phyloP scores from a whole-genome alignment of 2,888 invertebrate genomes.

The Schizaphis graminum region DNA sequence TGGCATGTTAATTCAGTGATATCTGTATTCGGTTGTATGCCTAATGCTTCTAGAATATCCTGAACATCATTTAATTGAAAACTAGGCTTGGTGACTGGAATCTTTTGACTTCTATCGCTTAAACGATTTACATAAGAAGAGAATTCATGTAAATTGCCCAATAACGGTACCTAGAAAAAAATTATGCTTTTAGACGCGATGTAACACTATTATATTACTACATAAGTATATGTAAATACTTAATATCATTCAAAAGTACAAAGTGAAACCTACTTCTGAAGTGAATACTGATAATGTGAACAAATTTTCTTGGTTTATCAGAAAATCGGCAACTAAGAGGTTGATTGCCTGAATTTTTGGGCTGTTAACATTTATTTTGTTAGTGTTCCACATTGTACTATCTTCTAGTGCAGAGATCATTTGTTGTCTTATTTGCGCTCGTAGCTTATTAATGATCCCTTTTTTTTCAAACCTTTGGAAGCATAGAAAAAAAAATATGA shows the following conservation, averaged over 20 bases:
- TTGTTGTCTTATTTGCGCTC: conserved; percentile 76
- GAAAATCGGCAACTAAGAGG: conserved; percentile 76
- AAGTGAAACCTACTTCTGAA: conserved; percentile 71
- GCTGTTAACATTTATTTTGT: conserved; percentile 71
- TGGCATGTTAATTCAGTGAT: background rate
- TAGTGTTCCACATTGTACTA: background rate
- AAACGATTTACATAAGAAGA: conserved; percentile 32
- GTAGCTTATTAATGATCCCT: conserved; percentile 75
- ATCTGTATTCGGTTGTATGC: conserved; percentile 29
- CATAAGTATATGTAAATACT: background rate
- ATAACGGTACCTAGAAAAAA: conserved; percentile 47
- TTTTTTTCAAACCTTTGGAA: conserved; percentile 74
- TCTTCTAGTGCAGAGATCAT: conserved; percentile 75
- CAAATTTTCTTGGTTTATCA: conserved; percentile 74
- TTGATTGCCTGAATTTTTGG: conserved; percentile 76
- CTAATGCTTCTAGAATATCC: conserved; percentile 51
- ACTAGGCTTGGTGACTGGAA: background rate
- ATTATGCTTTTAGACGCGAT: background rate
- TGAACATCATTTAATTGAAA: conserved; percentile 37
- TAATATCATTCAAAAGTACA: background rate
- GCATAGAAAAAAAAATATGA: background rate
- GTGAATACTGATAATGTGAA: conserved; percentile 76
- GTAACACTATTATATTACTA: background rate
- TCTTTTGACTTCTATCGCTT: background rate
- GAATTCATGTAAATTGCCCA: conserved; percentile 12